Evolutionary conservation across 2,113 vertebrate genomes (phyloP), one percentile per base, ranked within the genome.

Genomic region (Microtus ochrogaster): DNA sequence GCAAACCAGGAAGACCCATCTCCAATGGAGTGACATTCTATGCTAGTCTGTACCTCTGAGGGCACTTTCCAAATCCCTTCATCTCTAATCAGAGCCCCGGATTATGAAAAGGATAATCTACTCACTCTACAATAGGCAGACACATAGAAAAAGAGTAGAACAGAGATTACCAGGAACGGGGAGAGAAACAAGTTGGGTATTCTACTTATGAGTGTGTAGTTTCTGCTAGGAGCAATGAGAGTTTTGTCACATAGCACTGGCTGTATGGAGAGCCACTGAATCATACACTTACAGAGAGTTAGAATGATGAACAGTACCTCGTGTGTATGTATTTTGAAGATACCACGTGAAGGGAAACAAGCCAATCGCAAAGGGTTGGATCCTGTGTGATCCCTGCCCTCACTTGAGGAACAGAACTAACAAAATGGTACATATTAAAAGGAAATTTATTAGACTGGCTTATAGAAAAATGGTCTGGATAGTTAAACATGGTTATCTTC

Each of bases 11-110:
- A 87, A 28, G 30, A 63, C 41, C 41, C 6, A 0, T 65, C 2
- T 0, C 17, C 66, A 30, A 3, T 2, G 72, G 0, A 39, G 52
- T 24, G 68, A 4, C 0, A 3, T 13, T 26, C 11, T 26, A 1
- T 65, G 39, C 39, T 65, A 30, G 30, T 65, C 55, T 70, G n/a
- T 39, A 41, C 33, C 88, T 88, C 14, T 7, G 55, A 87, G 39
- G 47, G 52, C 47, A 79, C 44, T 72, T 84, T 33, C 55, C 13
- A 52, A 86, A 89, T 58, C 72, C 66, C 28, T 61, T 61, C 74
- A 86, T 22, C 58, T 86, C 44, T 52, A 33, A 58, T 65, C 66
- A 81, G 24, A 39, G 55, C 41, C 61, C 73, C 73, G 49, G 21
- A 47, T 55, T 55, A 55, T 9, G 21, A 65, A 19, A 68, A 47